Base-by-base conservation (phyloP, 2,888 invertebrate species). In the Heteromurus nitidus region DNA sequence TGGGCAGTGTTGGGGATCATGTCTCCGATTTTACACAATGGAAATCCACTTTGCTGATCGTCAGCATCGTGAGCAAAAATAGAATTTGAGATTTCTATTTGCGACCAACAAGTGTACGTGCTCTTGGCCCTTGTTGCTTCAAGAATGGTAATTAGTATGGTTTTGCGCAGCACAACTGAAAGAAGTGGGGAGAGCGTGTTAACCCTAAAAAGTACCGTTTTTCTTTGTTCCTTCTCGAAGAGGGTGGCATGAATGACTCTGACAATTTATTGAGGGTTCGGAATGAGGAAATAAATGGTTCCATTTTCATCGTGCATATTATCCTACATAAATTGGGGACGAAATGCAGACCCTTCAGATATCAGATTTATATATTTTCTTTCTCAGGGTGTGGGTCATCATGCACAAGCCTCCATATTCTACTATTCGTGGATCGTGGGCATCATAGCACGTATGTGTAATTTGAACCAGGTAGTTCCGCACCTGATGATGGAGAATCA, bases 121-220 rank as follows among this genome's bases (percentile, higher is more conserved):
- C 30, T 44, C 60, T 72, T 72, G 58, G 28, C 60, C 60, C 60
- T 72, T 72, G 60, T 58, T 58, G 58, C 42, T 26, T 60, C 44
- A 50, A 64, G 64, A 73, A 73, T 73, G 24, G 36, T 73, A 73
- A 73, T 73, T 73, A 73, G 73, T 30, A 72, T 62, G 60, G 62
- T 47, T 73, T n/a, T n/a, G n/a, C n/a, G n/a, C n/a, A n/a, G n/a
- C n/a, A n/a, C n/a, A n/a, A n/a, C n/a, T n/a, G n/a, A n/a, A n/a
- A n/a, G 30, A 28, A 20, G 47, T 18, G 2, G 11, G 7, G 47
- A 36, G 13, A 55, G n/a, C 3, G 9, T 30, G 50, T 7, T 30
- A 68, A n/a, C 24, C 22, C 65, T 47, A 53, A 64, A 73, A 72
- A 50, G 64, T 64, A 73, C 73, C 64, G 73, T 73, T 64, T 58